Conservation (phyloP, 2,888 invertebrate species). For the Cheilosia pagana region DNA sequence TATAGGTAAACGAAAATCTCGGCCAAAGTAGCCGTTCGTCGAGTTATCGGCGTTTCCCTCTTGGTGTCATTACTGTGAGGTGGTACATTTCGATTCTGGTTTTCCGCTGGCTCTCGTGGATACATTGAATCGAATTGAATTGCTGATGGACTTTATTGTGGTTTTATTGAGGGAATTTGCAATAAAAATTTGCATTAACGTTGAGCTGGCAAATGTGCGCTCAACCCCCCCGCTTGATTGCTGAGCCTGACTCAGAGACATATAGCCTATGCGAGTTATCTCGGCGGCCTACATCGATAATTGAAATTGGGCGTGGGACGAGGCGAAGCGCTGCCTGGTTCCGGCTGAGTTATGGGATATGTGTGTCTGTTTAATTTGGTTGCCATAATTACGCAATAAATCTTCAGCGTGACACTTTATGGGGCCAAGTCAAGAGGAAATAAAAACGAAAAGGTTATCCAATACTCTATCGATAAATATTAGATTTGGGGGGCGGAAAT, state of each 20-base stretch:
- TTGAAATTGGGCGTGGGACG: constrained; percentile 61
- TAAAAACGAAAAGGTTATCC: constrained; percentile 51
- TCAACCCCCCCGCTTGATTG: not conserved
- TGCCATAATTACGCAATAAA: constrained; percentile 68
- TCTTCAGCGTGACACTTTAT: constrained; percentile 66
- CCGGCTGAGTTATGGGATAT: constrained; percentile 43
- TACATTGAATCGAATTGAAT: constrained; percentile 74
- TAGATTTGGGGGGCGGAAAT: constrained; percentile 26
- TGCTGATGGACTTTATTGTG: constrained; percentile 74
- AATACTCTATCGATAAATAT: constrained; percentile 39
- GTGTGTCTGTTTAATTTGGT: constrained; percentile 63
- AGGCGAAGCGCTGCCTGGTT: constrained; percentile 10
- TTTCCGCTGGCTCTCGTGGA: constrained; percentile 17
- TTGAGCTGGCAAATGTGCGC: constrained; percentile 64
- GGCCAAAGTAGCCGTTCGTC: constrained; percentile 49
- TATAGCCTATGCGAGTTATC: constrained; percentile 22
- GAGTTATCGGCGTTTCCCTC: constrained; percentile 32
- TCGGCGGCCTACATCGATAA: constrained; percentile 35
- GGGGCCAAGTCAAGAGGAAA: constrained; percentile 51
- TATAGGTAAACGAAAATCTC: not conserved
- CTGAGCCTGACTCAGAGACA: constrained; percentile 9
- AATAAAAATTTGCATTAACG: constrained; percentile 75
- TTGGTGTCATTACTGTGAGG: constrained; percentile 39
- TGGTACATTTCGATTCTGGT: constrained; percentile 40
- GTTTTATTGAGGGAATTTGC: constrained; percentile 74